These are phyloP conservation scores for Notodonta ziczac DNA, from an alignment of 2,888 invertebrate species.

Conservation along the genomic window DNA sequence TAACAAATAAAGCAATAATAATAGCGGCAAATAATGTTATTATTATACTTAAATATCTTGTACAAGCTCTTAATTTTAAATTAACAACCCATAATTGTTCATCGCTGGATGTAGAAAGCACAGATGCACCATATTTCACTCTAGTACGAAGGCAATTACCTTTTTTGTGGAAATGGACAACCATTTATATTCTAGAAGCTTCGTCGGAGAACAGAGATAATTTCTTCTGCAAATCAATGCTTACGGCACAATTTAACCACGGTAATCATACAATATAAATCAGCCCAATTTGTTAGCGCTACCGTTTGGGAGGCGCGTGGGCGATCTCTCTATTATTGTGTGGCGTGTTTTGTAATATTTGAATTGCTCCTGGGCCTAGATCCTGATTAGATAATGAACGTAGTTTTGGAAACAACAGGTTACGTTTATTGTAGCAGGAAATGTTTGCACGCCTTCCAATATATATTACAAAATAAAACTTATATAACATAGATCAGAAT, in stretches of 20 bases:
- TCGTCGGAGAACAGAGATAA: no score
- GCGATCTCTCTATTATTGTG: conserved; percentile 29
- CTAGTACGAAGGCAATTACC: no score
- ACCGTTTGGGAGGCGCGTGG: conserved; percentile 35
- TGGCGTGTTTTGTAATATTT: conserved; percentile 9
- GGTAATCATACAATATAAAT: conserved; percentile 19
- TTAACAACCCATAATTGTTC: no score
- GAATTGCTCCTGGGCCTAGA: conserved; percentile 13
- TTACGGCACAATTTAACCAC: background rate
- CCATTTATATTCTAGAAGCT: no score
- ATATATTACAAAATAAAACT: background rate
- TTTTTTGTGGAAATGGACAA: no score
- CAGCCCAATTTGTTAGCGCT: conserved; percentile 30
- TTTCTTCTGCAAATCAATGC: background rate
- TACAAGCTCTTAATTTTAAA: no score
- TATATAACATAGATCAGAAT: background rate
- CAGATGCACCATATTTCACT: no score
- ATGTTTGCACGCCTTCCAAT: background rate
- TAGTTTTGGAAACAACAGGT: conserved; percentile 14
- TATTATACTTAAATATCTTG: no score
- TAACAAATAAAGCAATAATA: no score
- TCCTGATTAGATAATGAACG: conserved; percentile 26
- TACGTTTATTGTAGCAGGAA: background rate
- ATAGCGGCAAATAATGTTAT: no score
- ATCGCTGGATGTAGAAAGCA: no score